Percentiles rank a stretch among this genome's conserved stretches.
phyloP scores from a whole-genome alignment of 2,888 invertebrate genomes.

The Eilema caniola region DNA sequence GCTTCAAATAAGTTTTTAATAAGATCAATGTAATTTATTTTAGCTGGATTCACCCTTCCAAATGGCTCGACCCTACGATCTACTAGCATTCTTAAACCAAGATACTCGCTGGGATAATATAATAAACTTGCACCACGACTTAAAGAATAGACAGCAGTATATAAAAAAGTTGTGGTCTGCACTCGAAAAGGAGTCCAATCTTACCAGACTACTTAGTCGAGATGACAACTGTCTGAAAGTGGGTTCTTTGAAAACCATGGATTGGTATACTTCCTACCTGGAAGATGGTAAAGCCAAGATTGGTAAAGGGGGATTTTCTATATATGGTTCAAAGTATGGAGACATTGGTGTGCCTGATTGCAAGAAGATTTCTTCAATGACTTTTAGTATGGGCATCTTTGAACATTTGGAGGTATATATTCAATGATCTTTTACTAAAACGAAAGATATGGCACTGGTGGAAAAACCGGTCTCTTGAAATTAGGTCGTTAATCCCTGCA shows the following conservation, averaged over 20 bases:
- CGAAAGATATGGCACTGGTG: no score
- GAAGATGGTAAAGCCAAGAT: slow-evolving; percentile 86
- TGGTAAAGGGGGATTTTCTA: slow-evolving; percentile 61
- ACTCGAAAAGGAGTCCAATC: slow-evolving; percentile 87
- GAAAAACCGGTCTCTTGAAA: no score
- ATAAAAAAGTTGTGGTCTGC: slow-evolving; percentile 88
- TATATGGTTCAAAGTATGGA: slow-evolving; percentile 58
- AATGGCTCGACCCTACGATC: slow-evolving; percentile 90
- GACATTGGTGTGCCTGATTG: slow-evolving; percentile 88
- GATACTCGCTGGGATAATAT: slow-evolving; percentile 89
- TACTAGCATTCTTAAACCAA: slow-evolving; percentile 92
- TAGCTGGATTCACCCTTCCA: slow-evolving; percentile 92
- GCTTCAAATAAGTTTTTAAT: no score
- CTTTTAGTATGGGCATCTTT: slow-evolving; percentile 80
- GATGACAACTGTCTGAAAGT: slow-evolving; percentile 90
- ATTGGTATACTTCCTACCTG: slow-evolving; percentile 89
- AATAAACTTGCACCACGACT: slow-evolving; percentile 88
- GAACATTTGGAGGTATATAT: slow-evolving; percentile 75
- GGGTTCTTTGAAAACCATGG: slow-evolving; percentile 88
- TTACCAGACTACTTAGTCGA: slow-evolving; percentile 87
- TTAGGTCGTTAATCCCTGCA: no score
- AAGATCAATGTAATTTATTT: slow-evolving; percentile 41
- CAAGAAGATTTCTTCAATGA: slow-evolving; percentile 84
- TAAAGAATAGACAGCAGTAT: slow-evolving; percentile 87
- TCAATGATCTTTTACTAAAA: no score